Evolutionary conservation across 2,797 vertebrate species (phyloP).

Genomic region (Rachycentron canadum): DNA sequence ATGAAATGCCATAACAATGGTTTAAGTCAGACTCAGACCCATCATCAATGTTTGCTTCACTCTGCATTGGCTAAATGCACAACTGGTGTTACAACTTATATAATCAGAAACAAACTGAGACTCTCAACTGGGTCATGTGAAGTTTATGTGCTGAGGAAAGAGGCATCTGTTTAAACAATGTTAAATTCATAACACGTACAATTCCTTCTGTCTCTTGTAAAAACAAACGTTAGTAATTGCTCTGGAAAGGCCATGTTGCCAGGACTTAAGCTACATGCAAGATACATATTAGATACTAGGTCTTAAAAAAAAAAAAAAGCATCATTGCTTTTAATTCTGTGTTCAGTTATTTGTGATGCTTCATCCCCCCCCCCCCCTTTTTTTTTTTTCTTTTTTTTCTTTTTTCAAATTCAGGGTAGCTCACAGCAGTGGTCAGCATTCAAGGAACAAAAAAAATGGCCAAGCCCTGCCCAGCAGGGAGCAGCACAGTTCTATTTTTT

Average conservation of each 20-base stretch:
- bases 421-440: conserved; percentile 22
- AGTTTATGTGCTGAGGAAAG: conserved; percentile 34
- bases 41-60: conserved; percentile 49
- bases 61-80: conserved; percentile 40
- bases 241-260: background rate
- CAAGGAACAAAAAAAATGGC: conserved; percentile 15
- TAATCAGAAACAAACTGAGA: conserved; percentile 33
- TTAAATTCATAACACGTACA: conserved; percentile 8
- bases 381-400: too few relatives aligned
- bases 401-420: background rate
- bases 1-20: conserved; percentile 64
- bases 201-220: background rate
- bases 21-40: conserved; percentile 47
- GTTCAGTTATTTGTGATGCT: background rate
- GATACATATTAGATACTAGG: too few relatives aligned
- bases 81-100: conserved; percentile 36
- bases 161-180: conserved; percentile 16
- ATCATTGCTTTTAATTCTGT: background rate
- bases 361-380: too few relatives aligned
- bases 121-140: conserved; percentile 35
- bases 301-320: conserved; percentile 25
- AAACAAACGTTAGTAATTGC: conserved; percentile 3
- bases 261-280: background rate
- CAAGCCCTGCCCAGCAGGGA: conserved; percentile 69
- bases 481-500: conserved; percentile 66